Percentiles rank a stretch among this genome's conserved stretches.
Conservation (phyloP, 2,888 invertebrate genomes). For the Pemphredon lugubris region DNA sequence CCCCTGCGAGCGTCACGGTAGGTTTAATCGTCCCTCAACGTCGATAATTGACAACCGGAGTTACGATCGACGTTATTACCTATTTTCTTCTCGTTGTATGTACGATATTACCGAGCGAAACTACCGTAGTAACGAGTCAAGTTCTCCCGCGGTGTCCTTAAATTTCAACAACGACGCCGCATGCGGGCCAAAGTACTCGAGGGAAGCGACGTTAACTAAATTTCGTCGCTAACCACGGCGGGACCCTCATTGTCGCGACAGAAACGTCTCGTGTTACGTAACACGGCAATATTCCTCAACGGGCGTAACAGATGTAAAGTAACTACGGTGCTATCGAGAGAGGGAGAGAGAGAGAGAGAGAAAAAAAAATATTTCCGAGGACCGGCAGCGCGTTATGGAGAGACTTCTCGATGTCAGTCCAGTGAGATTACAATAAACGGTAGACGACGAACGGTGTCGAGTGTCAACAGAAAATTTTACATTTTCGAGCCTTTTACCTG, state of each 20-base stretch:
- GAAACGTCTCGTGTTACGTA: neutral
- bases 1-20: neutral
- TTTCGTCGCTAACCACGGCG: conserved; percentile 5
- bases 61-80: neutral
- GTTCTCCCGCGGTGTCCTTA: conserved; percentile 37
- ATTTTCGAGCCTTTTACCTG: conserved; percentile 18
- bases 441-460: conserved; percentile 15
- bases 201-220: conserved; percentile 1
- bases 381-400: neutral
- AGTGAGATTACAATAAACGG: neutral
- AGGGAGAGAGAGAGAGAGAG: neutral
- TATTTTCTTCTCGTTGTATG: conserved; percentile 9
- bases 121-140: conserved; percentile 30
- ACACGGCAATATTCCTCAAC: conserved; percentile 5
- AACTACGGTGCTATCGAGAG: neutral
- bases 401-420: too few relatives aligned
- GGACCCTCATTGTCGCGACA: conserved; percentile 14
- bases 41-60: neutral
- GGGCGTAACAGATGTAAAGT: conserved; percentile 6
- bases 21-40: neutral
- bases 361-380: neutral
- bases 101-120: conserved; percentile 21
- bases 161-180: conserved; percentile 30
- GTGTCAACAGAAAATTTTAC: conserved; percentile 22
- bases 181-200: conserved; percentile 29